Conservation (phyloP, 2,797 vertebrate genomes). For the Oreochromis grahami region DNA sequence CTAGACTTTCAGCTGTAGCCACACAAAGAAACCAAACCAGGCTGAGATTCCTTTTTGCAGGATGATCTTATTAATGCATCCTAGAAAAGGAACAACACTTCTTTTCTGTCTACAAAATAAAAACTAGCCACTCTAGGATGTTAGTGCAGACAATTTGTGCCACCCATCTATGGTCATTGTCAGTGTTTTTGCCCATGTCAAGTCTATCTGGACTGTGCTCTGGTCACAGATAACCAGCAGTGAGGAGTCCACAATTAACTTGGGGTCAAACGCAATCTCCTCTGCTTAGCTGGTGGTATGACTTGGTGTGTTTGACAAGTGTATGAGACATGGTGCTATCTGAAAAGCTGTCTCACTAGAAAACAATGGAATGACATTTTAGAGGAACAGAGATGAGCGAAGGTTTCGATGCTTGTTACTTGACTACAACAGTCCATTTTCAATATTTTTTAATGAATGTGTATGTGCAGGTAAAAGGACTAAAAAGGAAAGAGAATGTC, state of each 20-base stretch:
- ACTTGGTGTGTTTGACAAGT: background rate
- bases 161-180: background rate
- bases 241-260: background rate
- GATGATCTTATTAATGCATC: background rate
- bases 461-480: background rate
- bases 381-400: background rate
- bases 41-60: background rate
- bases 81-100: background rate
- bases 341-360: background rate
- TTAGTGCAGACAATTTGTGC: background rate
- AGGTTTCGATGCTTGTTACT: background rate
- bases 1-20: background rate
- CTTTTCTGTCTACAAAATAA: background rate
- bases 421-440: background rate
- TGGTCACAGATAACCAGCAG: background rate
- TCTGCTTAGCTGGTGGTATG: background rate
- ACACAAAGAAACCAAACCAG: background rate
- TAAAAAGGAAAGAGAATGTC: background rate
- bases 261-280: background rate
- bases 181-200: background rate
- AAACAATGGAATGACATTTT: background rate
- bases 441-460: background rate
- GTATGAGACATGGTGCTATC: background rate
- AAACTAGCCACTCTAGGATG: background rate
- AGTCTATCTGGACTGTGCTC: background rate